These are phyloP conservation scores for Diabrotica virgifera DNA, from an alignment of 1,140 invertebrate genomes.

Conservation along the genomic window DNA sequence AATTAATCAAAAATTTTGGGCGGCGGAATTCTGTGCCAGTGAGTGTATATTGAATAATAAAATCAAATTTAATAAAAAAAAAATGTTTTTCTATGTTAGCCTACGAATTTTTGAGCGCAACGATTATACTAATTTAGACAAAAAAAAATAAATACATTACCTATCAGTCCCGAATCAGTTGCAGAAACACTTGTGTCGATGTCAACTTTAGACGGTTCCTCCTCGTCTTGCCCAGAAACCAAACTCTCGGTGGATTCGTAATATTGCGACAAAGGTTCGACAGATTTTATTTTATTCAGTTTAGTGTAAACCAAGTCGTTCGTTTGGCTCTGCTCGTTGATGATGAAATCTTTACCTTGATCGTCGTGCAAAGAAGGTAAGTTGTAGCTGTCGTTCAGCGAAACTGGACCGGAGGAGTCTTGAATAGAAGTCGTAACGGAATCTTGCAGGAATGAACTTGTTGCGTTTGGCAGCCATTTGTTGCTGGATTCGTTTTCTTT, in stretches of 20 bases:
- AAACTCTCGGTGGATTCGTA: conserved; percentile 45
- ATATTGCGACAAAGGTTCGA: conserved; percentile 33
- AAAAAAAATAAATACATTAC: conserved; percentile 16
- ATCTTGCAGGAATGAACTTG: conserved; percentile 48
- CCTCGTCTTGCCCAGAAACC: conserved; percentile 43
- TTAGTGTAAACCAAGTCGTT: conserved; percentile 15
- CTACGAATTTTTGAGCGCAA: no score
- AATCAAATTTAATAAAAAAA: no score
- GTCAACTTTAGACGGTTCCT: conserved; percentile 34
- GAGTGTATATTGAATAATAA: no score
- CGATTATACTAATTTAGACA: not conserved
- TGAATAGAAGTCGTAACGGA: conserved; percentile 38
- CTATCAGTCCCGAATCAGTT: conserved; percentile 45
- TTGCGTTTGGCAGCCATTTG: conserved; percentile 53
- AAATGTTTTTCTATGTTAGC: no score
- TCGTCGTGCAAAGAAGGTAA: conserved; percentile 44
- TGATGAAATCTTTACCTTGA: conserved; percentile 34
- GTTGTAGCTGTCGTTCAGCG: conserved; percentile 43
- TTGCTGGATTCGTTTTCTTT: conserved; percentile 46
- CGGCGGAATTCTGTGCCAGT: no score
- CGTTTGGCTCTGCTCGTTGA: conserved; percentile 30
- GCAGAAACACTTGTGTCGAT: conserved; percentile 42
- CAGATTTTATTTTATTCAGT: conserved; percentile 28
- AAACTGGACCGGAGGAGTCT: conserved; percentile 43
- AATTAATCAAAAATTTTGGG: no score